Evolutionary conservation across 2,888 invertebrate species (phyloP).

Genomic region (Volucella inanis): DNA sequence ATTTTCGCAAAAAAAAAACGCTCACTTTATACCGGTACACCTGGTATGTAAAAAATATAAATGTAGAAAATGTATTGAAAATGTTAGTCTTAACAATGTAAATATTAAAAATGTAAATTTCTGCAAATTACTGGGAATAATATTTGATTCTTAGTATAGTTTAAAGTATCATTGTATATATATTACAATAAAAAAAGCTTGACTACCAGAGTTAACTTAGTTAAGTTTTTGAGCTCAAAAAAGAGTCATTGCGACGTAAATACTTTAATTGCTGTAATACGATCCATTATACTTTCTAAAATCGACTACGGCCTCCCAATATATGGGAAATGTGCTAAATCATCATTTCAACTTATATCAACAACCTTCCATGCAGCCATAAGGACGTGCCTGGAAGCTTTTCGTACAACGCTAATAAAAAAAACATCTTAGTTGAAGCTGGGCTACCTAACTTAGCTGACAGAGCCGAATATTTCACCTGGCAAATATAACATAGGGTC

Average conservation of each 20-base stretch:
- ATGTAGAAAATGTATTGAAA: slow-evolving; percentile 7
- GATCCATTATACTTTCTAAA: no score
- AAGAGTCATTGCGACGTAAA: slow-evolving; percentile 5
- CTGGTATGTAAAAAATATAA: no score
- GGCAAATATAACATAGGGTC: slow-evolving; percentile 21
- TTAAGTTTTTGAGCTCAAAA: slow-evolving; percentile 39
- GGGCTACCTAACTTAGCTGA: slow-evolving; percentile 20
- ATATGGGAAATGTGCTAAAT: no score
- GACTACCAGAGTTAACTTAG: slow-evolving; percentile 38
- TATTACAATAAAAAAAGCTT: slow-evolving; percentile 14
- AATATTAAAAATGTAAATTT: slow-evolving; percentile 11
- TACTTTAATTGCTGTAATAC: slow-evolving; percentile 18
- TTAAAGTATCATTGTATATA: slow-evolving; percentile 16
- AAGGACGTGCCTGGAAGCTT: no score
- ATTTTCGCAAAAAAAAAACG: no score
- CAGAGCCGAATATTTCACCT: slow-evolving; percentile 28
- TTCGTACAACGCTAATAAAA: neutral
- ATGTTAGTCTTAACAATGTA: slow-evolving; percentile 13
- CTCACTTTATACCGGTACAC: no score
- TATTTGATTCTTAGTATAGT: slow-evolving; percentile 11
- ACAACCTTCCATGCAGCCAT: no score
- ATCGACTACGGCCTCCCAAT: no score
- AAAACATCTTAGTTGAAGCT: slow-evolving; percentile 36
- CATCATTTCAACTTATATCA: no score
- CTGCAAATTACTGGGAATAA: slow-evolving; percentile 19